Conservation (phyloP, 1,140 invertebrate species). For the Luehdorfia chinensis region DNA sequence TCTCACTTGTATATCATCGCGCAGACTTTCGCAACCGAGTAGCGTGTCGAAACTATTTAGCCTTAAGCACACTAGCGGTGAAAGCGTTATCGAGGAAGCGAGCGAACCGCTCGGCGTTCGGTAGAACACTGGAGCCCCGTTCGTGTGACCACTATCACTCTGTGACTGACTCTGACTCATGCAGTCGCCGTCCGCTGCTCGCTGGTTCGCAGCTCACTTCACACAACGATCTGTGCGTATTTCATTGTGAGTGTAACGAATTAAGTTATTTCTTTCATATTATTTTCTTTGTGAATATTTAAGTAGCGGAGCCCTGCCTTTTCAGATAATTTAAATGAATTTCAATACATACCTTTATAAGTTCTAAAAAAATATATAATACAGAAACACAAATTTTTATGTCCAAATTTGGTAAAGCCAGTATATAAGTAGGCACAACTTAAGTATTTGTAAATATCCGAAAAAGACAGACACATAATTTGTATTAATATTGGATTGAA, state of each 20-base stretch:
- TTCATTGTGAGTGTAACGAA: not conserved
- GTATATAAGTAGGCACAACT: too few relatives aligned
- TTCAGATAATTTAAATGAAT: too few relatives aligned
- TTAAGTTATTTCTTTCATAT: not conserved
- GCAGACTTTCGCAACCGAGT: conserved; percentile 72
- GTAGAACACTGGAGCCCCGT: conserved; percentile 41
- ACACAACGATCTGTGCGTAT: conserved; percentile 17
- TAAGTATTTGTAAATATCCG: too few relatives aligned
- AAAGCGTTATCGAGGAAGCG: conserved; percentile 41
- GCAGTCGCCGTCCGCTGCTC: conserved; percentile 21
- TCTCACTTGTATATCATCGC: conserved; percentile 77
- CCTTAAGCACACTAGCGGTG: conserved; percentile 51
- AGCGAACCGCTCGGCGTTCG: conserved; percentile 37
- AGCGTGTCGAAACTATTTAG: conserved; percentile 66
- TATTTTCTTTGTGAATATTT: too few relatives aligned
- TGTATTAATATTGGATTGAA: too few relatives aligned
- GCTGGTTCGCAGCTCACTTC: conserved; percentile 45
- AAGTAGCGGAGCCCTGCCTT: too few relatives aligned
- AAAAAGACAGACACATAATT: too few relatives aligned
- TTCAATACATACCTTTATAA: too few relatives aligned
- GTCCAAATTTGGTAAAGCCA: too few relatives aligned
- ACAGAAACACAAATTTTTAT: too few relatives aligned
- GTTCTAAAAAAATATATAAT: too few relatives aligned
- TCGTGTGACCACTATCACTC: conserved; percentile 22
- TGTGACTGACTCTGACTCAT: too few relatives aligned